Evolutionary conservation across 92 coral and sea anemone species (phyloP).

Genomic region (Bergia sp.): DNA sequence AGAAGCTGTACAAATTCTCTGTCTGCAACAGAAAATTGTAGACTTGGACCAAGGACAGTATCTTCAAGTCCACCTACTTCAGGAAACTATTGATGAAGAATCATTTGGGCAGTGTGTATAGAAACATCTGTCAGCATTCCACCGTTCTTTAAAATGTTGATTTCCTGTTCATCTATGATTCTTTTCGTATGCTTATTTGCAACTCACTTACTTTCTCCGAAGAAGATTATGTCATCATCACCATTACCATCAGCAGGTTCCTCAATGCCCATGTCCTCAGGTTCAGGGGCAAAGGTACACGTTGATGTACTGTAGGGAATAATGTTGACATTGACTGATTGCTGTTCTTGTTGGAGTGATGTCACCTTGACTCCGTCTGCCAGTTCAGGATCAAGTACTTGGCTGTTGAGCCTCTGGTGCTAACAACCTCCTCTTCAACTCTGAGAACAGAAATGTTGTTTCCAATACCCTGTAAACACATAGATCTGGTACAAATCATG

Average conservation of each 20-base stretch:
- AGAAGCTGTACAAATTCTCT: conserved; percentile 49
- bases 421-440: too few relatives aligned
- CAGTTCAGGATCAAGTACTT: too few relatives aligned
- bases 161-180: conserved; percentile 30
- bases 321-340: too few relatives aligned
- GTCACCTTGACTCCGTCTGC: too few relatives aligned
- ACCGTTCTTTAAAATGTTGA: conserved; percentile 30
- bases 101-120: conserved; percentile 12
- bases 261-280: neutral
- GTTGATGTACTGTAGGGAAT: too few relatives aligned
- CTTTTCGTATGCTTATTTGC: conserved; percentile 30
- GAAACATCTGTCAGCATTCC: conserved; percentile 35
- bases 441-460: too few relatives aligned
- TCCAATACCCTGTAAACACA: too few relatives aligned
- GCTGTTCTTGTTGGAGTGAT: too few relatives aligned
- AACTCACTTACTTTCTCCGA: conserved; percentile 27
- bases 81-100: conserved; percentile 27
- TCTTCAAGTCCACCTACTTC: conserved; percentile 36
- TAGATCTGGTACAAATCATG: too few relatives aligned
- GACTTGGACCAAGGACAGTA: conserved; percentile 46
- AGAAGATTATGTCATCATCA: conserved; percentile 36
- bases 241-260: neutral
- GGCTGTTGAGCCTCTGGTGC: too few relatives aligned
- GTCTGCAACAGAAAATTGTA: conserved; percentile 36
- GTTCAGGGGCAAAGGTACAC: too few relatives aligned